Conservation (phyloP, 2,888 invertebrate species). For the Troilus luridus region DNA sequence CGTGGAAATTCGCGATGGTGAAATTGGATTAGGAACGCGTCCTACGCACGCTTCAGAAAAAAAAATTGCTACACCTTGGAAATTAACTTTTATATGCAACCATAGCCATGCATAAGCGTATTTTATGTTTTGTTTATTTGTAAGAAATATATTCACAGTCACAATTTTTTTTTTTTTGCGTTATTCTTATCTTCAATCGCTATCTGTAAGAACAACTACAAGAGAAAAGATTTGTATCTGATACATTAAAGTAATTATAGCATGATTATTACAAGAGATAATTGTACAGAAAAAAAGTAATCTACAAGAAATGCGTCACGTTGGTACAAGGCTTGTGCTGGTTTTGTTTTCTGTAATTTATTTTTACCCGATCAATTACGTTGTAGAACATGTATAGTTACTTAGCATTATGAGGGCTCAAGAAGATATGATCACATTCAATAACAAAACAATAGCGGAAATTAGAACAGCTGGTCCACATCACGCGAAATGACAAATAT, state of each 20-base stretch:
- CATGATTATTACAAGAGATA: not conserved
- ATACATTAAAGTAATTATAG: not conserved
- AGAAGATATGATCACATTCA: no score
- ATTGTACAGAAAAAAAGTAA: not conserved
- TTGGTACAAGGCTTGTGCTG: not conserved
- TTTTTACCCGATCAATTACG: not conserved
- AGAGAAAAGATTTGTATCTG: not conserved
- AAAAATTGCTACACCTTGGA: not conserved
- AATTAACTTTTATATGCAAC: not conserved
- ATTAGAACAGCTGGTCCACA: no score
- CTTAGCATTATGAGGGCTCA: no score
- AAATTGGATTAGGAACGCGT: conserved; percentile 2
- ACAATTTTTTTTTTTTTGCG: not conserved
- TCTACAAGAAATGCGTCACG: not conserved
- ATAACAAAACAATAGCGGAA: no score
- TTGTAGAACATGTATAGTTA: not conserved
- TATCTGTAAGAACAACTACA: conserved; percentile 9
- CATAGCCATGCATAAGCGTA: not conserved
- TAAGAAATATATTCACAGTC: not conserved
- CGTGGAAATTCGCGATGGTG: conserved; percentile 15
- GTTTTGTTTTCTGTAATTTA: not conserved
- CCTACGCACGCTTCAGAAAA: not conserved
- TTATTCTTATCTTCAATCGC: not conserved
- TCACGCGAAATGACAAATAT: no score
- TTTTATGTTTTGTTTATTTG: not conserved